Conservation (phyloP, 37 sponge, comb jelly and placozoan genomes). For the Petrosia ficiformis region DNA sequence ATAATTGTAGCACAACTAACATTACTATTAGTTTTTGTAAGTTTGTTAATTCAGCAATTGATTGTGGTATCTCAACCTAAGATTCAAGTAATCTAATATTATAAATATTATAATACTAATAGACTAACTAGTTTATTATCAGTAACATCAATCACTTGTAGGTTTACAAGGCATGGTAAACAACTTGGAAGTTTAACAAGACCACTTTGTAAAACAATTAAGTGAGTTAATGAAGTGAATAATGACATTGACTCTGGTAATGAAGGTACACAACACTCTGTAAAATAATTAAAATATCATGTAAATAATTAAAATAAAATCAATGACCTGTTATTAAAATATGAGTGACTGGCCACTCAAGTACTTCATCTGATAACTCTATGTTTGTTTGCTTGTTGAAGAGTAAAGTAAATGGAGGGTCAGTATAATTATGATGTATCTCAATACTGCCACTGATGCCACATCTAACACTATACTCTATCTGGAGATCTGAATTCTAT, state of each 20-base stretch:
- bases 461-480: no score
- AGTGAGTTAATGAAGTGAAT: background rate
- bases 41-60: background rate
- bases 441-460: no score
- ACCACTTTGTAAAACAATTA: background rate
- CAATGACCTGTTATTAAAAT: background rate
- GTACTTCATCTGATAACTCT: background rate
- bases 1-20: no score
- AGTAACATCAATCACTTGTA: background rate
- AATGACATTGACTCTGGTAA: no score
- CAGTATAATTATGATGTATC: no score
- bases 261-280: background rate
- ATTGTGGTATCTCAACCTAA: background rate
- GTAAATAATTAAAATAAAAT: background rate
- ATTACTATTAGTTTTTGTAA: background rate
- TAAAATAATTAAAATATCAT: background rate
- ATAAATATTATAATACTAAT: background rate
- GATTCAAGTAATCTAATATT: background rate
- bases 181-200: background rate
- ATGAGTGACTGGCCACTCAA: background rate
- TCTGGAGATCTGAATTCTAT: no score
- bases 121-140: background rate
- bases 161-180: background rate
- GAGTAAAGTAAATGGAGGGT: no score
- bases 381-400: background rate